These are phyloP conservation scores for Aphelenchoides besseyi DNA, from an alignment of 1,140 invertebrate species.

Conservation along the genomic window DNA sequence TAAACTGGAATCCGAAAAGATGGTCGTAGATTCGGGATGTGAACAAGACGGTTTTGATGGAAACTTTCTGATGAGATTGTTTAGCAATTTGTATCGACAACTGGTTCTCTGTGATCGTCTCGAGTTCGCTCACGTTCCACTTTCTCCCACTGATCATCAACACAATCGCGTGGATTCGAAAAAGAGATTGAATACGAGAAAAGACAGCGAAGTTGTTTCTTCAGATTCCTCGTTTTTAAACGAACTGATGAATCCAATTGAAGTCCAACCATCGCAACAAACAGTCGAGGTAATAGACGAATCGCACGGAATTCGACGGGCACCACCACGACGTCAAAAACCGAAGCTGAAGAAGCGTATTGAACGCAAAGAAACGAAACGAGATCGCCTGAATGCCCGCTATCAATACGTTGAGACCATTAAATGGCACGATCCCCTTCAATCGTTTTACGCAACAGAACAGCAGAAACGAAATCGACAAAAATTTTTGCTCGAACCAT, in stretches of 20 bases:
- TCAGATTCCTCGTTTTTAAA: neutral
- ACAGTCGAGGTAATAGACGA: neutral
- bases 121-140: neutral
- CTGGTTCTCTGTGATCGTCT: neutral
- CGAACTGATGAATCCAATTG: neutral
- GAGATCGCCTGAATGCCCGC: neutral
- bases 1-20: neutral
- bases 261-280: neutral
- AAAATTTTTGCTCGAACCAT: neutral
- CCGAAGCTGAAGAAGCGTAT: neutral
- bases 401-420: neutral
- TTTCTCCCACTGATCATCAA: neutral
- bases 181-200: neutral
- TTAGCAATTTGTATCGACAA: neutral
- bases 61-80: neutral
- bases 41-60: neutral
- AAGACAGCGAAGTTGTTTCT: neutral
- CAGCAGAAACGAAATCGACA: neutral
- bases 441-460: neutral
- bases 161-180: neutral
- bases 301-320: constrained; percentile 1
- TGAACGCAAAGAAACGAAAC: neutral
- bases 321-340: neutral
- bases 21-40: neutral
- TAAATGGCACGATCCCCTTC: constrained; percentile 4